Conservation (phyloP, 2,113 vertebrate species). For the Orthonyx spaldingii region DNA sequence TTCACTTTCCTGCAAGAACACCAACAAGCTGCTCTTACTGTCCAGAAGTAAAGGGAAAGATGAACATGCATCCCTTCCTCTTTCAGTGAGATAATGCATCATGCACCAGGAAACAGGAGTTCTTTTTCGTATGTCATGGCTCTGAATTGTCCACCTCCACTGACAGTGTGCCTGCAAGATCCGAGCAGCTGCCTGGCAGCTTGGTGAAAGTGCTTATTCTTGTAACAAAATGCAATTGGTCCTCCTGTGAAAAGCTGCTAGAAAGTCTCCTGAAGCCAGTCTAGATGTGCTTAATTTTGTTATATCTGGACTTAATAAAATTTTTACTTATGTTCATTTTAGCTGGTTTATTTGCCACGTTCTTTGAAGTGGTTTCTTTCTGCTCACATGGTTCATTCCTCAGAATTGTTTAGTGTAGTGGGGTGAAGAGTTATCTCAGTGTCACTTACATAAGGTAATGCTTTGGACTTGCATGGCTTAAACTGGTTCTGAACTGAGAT, state of each 20-base stretch:
- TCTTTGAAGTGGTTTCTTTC: not conserved
- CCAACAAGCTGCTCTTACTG: not conserved
- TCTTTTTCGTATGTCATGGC: not conserved
- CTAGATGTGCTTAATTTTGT: not conserved
- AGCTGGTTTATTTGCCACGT: not conserved
- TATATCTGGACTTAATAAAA: not conserved
- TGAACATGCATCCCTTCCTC: not conserved
- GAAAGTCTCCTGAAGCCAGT: not conserved
- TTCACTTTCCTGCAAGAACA: not conserved
- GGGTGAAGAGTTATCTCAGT: not conserved
- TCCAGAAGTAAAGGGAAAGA: not conserved
- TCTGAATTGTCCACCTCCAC: not conserved
- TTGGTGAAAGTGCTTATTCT: not conserved
- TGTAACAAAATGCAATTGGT: not conserved
- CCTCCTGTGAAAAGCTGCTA: not conserved
- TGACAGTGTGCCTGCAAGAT: not conserved
- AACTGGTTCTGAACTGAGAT: not conserved
- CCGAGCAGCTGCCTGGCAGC: not conserved
- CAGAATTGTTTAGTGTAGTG: not conserved
- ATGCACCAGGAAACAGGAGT: not conserved
- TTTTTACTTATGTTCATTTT: not conserved
- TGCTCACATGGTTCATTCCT: not conserved
- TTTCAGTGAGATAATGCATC: not conserved
- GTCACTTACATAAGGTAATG: not conserved
- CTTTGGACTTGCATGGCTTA: not conserved